These are phyloP conservation scores for Lagopus leucura DNA, from an alignment of 2,113 vertebrate species.

Conservation along the genomic window DNA sequence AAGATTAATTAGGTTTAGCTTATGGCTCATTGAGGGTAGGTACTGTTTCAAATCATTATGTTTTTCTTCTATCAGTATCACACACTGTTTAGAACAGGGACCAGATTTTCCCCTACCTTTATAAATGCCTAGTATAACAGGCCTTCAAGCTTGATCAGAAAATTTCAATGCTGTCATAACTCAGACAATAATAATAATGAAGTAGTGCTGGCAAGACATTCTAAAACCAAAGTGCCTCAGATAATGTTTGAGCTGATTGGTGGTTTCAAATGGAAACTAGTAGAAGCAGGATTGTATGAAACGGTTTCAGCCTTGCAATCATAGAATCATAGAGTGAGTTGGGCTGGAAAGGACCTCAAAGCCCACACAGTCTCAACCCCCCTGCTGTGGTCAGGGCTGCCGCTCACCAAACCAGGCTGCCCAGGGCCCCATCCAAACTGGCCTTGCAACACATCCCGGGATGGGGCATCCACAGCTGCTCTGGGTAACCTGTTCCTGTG, in stretches of 20 bases:
- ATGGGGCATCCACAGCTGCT: background rate
- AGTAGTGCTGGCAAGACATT: background rate
- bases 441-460: background rate
- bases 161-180: constrained; percentile 2
- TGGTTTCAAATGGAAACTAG: background rate
- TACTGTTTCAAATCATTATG: background rate
- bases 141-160: background rate
- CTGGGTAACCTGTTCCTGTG: background rate
- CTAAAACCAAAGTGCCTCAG: background rate
- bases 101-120: background rate
- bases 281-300: background rate
- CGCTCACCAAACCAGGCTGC: background rate
- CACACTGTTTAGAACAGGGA: background rate
- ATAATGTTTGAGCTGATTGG: background rate
- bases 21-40: background rate
- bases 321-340: background rate
- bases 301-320: background rate
- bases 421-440: background rate
- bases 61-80: background rate
- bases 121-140: background rate
- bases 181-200: constrained; percentile 9
- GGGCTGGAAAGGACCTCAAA: background rate
- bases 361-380: background rate
- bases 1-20: background rate
- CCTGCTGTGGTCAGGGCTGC: background rate